Base-by-base conservation (phyloP, 2,888 invertebrate genomes). In the Phortica magna region DNA sequence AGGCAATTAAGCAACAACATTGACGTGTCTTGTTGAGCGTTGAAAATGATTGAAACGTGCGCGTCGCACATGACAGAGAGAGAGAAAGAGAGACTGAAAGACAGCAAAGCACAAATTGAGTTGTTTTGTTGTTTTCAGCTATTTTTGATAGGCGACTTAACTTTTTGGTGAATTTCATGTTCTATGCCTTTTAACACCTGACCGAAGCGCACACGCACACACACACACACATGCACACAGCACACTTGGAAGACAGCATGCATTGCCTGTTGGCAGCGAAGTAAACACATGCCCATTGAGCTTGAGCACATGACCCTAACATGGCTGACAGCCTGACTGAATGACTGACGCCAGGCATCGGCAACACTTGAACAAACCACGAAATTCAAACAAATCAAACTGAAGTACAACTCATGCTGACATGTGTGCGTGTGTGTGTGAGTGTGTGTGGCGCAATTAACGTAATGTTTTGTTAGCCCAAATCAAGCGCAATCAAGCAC, bases 1-100 rank as follows among this genome's bases (percentile, higher is more conserved):
- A 87, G 84, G 83, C 82, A 87, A 86, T 86, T 86, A 86, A 88
- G 79, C 84, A 87, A 59, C 86, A 87, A 64, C 87, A 87, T 82
- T 87, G 86, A 88, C 88, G 87, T 87, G 87, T 88, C 87, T 82
- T 82, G 84, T 80, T 80, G 79, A 83, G 88, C 80, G 83, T 82
- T 83, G 78, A 82, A 85, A 86, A 81, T 87, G 85, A 88, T 85
- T 85, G 84, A 79, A 88, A 87, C 84, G 80, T 81, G 81, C 85
- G 88, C 86, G 86, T 87, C 88, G 83, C 14, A 59, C 9, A 39
- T 31, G 41, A 41, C n/a, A n/a, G 57, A n/a, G n/a, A 22, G 22
- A 19, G 17, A 48, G 65, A 65, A 12, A 22, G 65, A 65, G 10
- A 65, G 31, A 67, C 39, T 42, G n/a, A n/a, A 10, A 41, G 14